These are phyloP conservation scores for Ophion ellenae DNA, from an alignment of 2,888 invertebrate species.

Conservation along the genomic window DNA sequence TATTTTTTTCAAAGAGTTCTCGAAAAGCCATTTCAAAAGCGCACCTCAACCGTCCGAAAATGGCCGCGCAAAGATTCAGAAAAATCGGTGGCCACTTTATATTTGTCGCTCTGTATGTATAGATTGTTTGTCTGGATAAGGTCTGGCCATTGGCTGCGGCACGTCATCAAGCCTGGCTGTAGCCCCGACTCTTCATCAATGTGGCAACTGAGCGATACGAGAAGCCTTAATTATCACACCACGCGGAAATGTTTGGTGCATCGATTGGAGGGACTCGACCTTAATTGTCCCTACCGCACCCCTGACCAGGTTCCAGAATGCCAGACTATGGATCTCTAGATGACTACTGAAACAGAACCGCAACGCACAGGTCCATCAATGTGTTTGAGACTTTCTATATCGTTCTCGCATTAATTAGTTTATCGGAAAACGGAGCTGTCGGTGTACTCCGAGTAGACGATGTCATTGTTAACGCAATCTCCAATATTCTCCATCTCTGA, in stretches of 20 bases:
- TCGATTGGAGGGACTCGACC: conserved; percentile 51
- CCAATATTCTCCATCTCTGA: background rate
- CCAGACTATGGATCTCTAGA: conserved; percentile 23
- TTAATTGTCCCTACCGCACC: conserved; percentile 50
- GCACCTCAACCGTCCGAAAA: too few relatives aligned
- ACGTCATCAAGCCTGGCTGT: background rate
- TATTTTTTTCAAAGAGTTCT: too few relatives aligned
- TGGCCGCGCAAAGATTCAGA: too few relatives aligned
- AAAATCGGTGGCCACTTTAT: too few relatives aligned
- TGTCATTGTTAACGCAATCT: background rate
- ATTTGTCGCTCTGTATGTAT: too few relatives aligned
- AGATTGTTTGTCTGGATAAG: background rate
- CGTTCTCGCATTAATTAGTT: conserved; percentile 50
- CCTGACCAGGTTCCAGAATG: conserved; percentile 15
- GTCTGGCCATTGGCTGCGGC: background rate
- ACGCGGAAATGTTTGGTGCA: conserved; percentile 26
- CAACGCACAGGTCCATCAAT: conserved; percentile 11
- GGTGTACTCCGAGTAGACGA: background rate
- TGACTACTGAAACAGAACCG: conserved; percentile 33
- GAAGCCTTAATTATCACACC: conserved; percentile 55
- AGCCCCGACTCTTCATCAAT: background rate
- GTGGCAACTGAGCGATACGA: conserved; percentile 7
- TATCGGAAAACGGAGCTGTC: background rate
- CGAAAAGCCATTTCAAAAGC: too few relatives aligned
- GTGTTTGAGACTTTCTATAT: conserved; percentile 16